Percentiles rank a stretch among this genome's conserved stretches.
These are phyloP conservation scores for Vidua chalybeata DNA, from an alignment of 2,113 vertebrate species.

Conservation along the genomic window DNA sequence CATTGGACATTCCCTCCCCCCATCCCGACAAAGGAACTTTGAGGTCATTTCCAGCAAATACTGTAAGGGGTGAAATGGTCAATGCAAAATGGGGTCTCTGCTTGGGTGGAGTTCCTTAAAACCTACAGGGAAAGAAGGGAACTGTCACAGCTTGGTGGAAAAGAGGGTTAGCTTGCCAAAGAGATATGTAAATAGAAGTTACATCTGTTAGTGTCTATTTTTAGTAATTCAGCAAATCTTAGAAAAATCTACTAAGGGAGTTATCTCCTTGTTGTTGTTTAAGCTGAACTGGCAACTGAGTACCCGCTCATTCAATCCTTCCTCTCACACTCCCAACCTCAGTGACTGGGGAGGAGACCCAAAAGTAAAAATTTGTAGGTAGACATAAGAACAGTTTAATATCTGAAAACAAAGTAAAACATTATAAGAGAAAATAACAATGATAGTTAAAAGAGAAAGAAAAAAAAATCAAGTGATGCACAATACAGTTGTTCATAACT, in stretches of 20 bases:
- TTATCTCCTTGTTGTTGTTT: background rate
- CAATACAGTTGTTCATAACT: no score
- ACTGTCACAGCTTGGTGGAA: background rate
- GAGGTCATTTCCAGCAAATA: background rate
- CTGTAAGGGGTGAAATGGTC: background rate
- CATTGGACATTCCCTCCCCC: no score
- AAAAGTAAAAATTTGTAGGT: background rate
- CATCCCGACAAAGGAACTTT: background rate
- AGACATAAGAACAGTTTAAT: background rate
- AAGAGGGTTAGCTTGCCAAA: background rate
- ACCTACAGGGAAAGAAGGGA: background rate
- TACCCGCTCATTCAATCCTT: accelerated
- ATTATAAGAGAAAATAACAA: background rate
- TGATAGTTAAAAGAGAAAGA: background rate
- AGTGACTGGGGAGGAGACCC: background rate
- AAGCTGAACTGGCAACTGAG: background rate
- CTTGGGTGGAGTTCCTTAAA: background rate
- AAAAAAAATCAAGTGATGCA: background rate
- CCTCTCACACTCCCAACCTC: background rate
- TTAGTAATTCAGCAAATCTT: background rate
- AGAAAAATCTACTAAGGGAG: background rate
- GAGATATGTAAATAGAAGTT: background rate
- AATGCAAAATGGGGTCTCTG: background rate
- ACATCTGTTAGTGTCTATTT: background rate
- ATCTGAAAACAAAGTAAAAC: background rate